Base-by-base conservation (phyloP, 2,888 invertebrate species). In the Aromia moschata region DNA sequence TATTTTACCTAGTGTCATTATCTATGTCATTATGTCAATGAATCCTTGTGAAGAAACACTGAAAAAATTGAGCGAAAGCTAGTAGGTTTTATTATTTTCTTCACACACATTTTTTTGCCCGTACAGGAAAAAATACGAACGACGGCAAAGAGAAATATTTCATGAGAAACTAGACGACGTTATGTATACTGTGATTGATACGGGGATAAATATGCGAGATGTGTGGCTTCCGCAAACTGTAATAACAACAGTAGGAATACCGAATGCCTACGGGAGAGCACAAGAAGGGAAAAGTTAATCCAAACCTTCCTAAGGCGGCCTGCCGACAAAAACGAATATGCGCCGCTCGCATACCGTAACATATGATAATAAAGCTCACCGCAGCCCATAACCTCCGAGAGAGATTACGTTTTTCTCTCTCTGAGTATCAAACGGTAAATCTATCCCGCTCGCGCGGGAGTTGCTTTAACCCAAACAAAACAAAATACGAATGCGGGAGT, bases 171-270 rank as follows among this genome's bases (percentile, higher is more conserved):
- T 45, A 58, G 40, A 45, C 16, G 17, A 56, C 46, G 43, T 49
- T 56, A 18, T 36, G 33, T 54, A 45, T 37, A 36, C 57, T 53
- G 54, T 64, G 70, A 67, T 61, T 66, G 67, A 65, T 62, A 58
- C 58, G 57, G 55, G 51, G 58, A 55, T 59, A 67, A 63, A 64
- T 64, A 55, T 59, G 63, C 47, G 57, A 47, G 68, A 68, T 70
- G 62, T 70, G 70, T 70, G 70, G 68, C 71, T 73, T 73, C 71
- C 71, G 70, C 71, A 73, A 71, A 72, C 71, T 73, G 73, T 72
- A 73, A 73, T 68, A 73, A 73, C 70, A 71, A 67, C 56, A 41
- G 37, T 17, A 58, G 60, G 61, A 68, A 67, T 65, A 65, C 64
- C 66, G 64, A 59, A 65, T 62, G 59, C 62, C 56, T 43, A 52